phyloP scores from a whole-genome alignment of 53 echinoderm and acorn worm species.

The Apostichopus leukothele region DNA sequence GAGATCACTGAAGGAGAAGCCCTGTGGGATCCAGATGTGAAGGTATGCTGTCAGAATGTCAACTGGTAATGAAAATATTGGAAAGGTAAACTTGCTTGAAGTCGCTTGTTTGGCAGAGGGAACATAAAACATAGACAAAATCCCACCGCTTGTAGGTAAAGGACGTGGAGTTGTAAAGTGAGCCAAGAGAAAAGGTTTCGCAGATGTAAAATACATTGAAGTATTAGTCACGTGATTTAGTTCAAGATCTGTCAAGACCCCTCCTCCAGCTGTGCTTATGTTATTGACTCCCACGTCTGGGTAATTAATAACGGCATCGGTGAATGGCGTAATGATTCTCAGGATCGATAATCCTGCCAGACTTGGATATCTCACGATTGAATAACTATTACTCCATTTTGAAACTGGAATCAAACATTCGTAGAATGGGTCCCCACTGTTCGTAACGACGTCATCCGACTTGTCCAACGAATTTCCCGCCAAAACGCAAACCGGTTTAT shows the following conservation, averaged over 20 bases:
- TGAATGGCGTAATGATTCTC: neutral
- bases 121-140: neutral
- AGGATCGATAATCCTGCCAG: neutral
- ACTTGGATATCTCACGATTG: neutral
- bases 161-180: neutral
- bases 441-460: neutral
- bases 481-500: conserved; percentile 1
- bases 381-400: neutral
- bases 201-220: neutral
- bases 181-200: neutral
- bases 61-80: neutral
- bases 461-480: neutral
- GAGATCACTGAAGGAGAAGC: neutral
- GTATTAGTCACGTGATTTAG: neutral
- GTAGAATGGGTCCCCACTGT: neutral
- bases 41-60: neutral
- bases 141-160: neutral
- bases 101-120: neutral
- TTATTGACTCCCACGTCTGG: neutral
- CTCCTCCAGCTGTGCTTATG: neutral
- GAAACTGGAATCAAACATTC: neutral
- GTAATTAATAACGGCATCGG: neutral
- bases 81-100: neutral
- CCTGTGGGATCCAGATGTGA: neutral
- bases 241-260: neutral